Percentiles rank a stretch among this genome's conserved stretches.
Conservation (phyloP, 2,113 vertebrate genomes). For the Corydoras maculifer region DNA sequence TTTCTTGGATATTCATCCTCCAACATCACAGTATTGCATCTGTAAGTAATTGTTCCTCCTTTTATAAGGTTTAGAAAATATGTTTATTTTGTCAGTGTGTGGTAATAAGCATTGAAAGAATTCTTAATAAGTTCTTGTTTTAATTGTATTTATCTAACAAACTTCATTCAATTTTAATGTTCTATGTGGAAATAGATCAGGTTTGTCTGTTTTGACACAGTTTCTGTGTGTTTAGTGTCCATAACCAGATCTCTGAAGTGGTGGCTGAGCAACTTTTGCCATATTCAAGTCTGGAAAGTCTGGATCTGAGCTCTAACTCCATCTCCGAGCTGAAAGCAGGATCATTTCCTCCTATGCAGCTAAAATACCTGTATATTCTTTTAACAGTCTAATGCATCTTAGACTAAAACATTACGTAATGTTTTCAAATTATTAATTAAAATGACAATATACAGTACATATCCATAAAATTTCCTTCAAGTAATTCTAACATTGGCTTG, state of each 20-base stretch:
- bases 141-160: background rate
- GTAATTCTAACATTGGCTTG: too few relatives aligned
- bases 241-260: constrained; percentile 63
- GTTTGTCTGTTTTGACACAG: background rate
- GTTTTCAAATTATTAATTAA: too few relatives aligned
- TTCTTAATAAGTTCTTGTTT: constrained; percentile 2
- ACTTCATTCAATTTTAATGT: background rate
- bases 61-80: background rate
- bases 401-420: too few relatives aligned
- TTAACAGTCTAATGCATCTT: background rate
- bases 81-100: background rate
- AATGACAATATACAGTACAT: too few relatives aligned
- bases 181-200: background rate
- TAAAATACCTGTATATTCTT: constrained; percentile 62
- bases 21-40: constrained; percentile 83
- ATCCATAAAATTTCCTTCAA: too few relatives aligned
- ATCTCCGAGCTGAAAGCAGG: constrained; percentile 61
- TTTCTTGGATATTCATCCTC: constrained; percentile 79
- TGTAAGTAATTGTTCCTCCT: constrained; percentile 73
- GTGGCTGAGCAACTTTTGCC: constrained; percentile 55
- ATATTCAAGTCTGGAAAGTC: constrained; percentile 56
- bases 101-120: background rate
- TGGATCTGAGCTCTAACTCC: constrained; percentile 65
- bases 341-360: constrained; percentile 62
- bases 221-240: constrained; percentile 47